These are phyloP conservation scores for Colossoma macropomum DNA, from an alignment of 2,113 vertebrate species.

Conservation along the genomic window DNA sequence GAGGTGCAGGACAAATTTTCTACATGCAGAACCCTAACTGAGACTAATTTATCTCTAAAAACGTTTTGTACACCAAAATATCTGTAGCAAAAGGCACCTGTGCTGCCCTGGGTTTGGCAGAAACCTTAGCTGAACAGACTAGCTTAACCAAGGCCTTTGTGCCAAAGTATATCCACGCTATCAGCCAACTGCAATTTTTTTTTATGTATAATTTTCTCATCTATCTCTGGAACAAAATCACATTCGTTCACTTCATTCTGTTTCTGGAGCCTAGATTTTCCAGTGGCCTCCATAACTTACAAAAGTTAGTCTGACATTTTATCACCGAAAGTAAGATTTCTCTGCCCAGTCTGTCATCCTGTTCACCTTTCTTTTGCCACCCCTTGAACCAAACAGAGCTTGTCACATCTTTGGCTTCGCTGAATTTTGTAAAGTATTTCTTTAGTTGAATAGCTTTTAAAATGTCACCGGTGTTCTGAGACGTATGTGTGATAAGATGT, in stretches of 20 bases:
- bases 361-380: not conserved
- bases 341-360: not conserved
- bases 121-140: not conserved
- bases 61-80: not conserved
- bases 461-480: slow-evolving; percentile 12
- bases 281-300: slow-evolving; percentile 1
- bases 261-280: not conserved
- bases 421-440: not conserved
- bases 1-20: not conserved
- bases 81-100: not conserved
- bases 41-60: not conserved
- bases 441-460: slow-evolving; percentile 25
- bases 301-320: not conserved
- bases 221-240: slow-evolving; percentile 17
- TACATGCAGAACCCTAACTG: not conserved
- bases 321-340: slow-evolving; percentile 1
- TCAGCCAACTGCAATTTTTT: not conserved
- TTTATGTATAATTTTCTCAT: slow-evolving; percentile 22
- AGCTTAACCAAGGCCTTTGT: not conserved
- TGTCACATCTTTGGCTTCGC: slow-evolving; percentile 17
- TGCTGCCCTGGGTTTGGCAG: not conserved
- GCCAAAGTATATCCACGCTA: not conserved
- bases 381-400: slow-evolving; percentile 7
- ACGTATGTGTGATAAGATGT: slow-evolving; percentile 5
- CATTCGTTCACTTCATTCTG: not conserved